Percentiles rank a stretch among this genome's conserved stretches.
These are phyloP conservation scores for Metopolophium dirhodum DNA, from an alignment of 1,140 invertebrate genomes.

Conservation along the genomic window DNA sequence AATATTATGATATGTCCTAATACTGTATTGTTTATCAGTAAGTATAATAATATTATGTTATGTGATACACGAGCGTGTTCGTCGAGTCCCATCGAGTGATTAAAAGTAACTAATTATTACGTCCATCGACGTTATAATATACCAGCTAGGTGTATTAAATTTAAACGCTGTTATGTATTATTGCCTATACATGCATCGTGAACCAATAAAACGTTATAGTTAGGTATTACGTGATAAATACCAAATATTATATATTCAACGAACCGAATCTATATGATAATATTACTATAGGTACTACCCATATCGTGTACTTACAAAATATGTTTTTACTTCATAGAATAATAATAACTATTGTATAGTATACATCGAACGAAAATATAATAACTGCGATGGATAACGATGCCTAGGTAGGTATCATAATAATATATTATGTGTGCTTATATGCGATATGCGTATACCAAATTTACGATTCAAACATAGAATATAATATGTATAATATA, in stretches of 20 bases:
- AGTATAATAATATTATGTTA: not conserved
- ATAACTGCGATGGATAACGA: not conserved
- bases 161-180: not conserved
- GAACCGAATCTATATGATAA: not conserved
- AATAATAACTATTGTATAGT: not conserved
- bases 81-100: not conserved
- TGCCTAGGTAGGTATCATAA: not conserved
- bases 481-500: no score
- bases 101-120: not conserved
- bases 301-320: not conserved
- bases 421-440: not conserved
- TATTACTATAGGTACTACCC: not conserved
- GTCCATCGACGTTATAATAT: not conserved
- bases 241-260: not conserved
- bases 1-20: not conserved
- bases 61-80: not conserved
- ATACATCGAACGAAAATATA: not conserved
- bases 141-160: not conserved
- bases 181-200: not conserved
- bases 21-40: no score
- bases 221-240: no score
- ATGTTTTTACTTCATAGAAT: not conserved
- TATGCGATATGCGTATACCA: not conserved
- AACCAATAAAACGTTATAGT: no score
- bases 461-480: not conserved